Evolutionary conservation across 1,140 invertebrate species (phyloP).

Genomic region (Lepidurus apus): DNA sequence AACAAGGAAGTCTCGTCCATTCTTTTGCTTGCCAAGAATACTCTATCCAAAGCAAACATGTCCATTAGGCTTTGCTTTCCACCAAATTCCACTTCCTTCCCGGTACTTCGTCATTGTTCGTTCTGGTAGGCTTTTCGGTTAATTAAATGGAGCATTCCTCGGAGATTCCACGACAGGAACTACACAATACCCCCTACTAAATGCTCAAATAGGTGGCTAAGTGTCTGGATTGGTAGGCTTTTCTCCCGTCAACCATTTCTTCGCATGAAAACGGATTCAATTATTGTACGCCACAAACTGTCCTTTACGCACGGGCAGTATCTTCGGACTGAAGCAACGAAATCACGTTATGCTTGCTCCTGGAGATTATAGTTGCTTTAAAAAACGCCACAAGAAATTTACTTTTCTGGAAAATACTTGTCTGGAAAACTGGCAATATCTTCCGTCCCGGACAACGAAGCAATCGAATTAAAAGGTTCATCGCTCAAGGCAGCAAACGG

Average conservation of each 20-base stretch:
- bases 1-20: neutral
- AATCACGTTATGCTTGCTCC: neutral
- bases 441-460: constrained; percentile 37
- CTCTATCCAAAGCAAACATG: no score
- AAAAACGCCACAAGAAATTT: neutral
- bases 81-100: neutral
- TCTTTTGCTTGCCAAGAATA: neutral
- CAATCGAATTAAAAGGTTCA: constrained; percentile 39
- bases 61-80: no score
- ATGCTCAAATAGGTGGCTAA: no score
- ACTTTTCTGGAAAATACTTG: neutral
- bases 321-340: neutral
- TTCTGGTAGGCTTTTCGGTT: no score
- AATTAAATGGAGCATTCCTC: no score
- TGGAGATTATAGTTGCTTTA: neutral
- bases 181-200: no score
- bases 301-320: neutral
- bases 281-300: no score
- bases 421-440: constrained; percentile 39
- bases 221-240: no score
- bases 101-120: no score
- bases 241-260: no score
- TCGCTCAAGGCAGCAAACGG: constrained; percentile 36
- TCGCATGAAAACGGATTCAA: no score
- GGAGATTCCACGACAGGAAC: no score